phyloP scores from a whole-genome alignment of 2,797 vertebrate genomes.

The Pseudochaenichthys georgianus region DNA sequence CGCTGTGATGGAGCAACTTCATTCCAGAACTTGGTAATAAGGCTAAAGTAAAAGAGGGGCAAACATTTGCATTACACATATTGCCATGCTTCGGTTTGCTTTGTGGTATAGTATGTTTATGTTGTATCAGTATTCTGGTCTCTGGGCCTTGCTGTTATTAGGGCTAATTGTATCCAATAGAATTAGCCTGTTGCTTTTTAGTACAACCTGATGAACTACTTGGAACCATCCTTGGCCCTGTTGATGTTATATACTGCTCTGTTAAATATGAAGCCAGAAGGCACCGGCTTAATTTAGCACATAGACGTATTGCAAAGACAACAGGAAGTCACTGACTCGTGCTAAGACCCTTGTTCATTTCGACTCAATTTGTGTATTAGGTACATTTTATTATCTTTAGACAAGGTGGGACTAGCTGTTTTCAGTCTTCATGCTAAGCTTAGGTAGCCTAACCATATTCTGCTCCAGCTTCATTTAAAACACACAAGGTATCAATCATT shows the following conservation, averaged over 20 bases:
- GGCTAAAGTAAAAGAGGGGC: background rate
- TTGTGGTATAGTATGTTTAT: background rate
- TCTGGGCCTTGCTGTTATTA: background rate
- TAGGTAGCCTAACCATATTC: no score
- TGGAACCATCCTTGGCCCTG: background rate
- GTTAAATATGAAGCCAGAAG: no score
- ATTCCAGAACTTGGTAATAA: background rate
- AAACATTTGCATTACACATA: background rate
- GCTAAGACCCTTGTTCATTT: background rate
- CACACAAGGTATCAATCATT: no score
- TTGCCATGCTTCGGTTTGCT: background rate
- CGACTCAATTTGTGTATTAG: background rate
- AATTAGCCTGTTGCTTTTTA: background rate
- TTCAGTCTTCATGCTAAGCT: no score
- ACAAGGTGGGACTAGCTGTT: no score
- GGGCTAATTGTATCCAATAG: background rate
- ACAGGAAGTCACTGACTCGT: background rate
- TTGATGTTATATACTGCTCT: background rate
- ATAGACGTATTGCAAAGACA: no score
- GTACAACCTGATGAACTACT: no score
- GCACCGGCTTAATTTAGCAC: no score
- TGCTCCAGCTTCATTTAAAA: no score
- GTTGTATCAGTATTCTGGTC: background rate
- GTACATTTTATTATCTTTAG: no score
- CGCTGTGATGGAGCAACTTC: background rate